Base-by-base conservation (phyloP, 2,113 vertebrate species). In the Engystomops pustulosus region DNA sequence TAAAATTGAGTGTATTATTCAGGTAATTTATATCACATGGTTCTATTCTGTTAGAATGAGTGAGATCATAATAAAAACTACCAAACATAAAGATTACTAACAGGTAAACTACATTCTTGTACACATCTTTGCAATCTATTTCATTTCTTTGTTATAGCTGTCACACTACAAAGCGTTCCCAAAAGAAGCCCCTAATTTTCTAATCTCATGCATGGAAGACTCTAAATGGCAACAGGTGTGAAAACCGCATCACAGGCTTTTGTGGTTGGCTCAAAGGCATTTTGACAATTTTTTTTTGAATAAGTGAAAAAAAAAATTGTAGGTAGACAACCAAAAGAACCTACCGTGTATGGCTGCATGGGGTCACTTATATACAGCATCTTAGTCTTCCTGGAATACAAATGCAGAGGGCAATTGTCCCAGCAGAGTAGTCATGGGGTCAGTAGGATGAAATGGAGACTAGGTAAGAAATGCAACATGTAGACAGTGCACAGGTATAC, bases 351-450 rank as follows among this genome's bases (percentile, higher is more conserved):
- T 86, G 89, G 93, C 87, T 89, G 93, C 90, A 89, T 88, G 74
- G 92, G 92, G 91, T 94, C 94, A 85, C 93, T 90, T 83, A 92
- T 89, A 89, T 94, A 96, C 81, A 98, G 93, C 96, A 99, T 99
- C 89, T 93, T 94, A 91, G 88, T 75, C 14, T 87, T 87, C 87
- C 87, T 65, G 86, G 88, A 90, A 85, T 79, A 87, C 81, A 65
- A 81, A 68, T 86, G 81, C 88, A 34, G 18, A 6, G 15, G 85
- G 87, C 86, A 87, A 86, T 68, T 7, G 82, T 90, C 87, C 91
- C 23, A 86, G 87, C 47, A 36, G 77, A 55, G 86, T 88, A 90
- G 88, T 92, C 95, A 95, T 95, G 94, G 89, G 88, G 91, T 89
- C 88, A 49, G 88, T 51, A 18, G 9, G 79, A 86, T 3, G 0